These are phyloP conservation scores for Tiliacea aurago DNA, from an alignment of 2,888 invertebrate genomes.

Conservation along the genomic window DNA sequence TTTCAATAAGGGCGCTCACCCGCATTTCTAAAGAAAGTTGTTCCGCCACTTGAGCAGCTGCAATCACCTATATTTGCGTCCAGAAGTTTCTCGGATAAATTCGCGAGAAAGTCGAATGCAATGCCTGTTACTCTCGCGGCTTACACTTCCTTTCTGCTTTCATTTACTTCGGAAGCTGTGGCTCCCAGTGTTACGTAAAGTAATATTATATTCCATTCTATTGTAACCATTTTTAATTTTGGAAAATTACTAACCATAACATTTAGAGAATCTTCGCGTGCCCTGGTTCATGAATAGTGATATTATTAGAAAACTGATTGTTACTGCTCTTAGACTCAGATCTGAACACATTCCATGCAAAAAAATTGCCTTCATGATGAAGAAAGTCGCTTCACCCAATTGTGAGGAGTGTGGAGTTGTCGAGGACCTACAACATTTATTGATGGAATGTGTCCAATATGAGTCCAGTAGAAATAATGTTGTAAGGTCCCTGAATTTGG, in stretches of 20 bases:
- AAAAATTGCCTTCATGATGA: no score
- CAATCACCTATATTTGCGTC: constrained; percentile 70
- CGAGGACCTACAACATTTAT: no score
- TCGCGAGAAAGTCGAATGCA: constrained; percentile 63
- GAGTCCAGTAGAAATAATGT: no score
- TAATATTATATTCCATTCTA: not conserved
- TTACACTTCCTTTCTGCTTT: constrained; percentile 46
- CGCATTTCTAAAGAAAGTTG: constrained; percentile 77
- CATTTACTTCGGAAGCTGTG: constrained; percentile 23
- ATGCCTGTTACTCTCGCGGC: constrained; percentile 35
- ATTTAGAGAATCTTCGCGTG: no score
- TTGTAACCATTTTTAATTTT: not conserved
- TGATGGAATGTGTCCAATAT: no score
- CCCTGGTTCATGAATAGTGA: no score
- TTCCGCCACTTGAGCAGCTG: constrained; percentile 63
- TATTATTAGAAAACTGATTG: no score
- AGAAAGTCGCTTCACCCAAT: no score
- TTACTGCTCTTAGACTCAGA: no score
- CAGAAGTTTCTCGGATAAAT: constrained; percentile 64
- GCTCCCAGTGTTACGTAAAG: not conserved
- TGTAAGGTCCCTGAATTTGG: no score
- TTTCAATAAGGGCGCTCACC: constrained; percentile 69
- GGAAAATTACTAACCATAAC: not conserved
- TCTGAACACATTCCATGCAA: no score
- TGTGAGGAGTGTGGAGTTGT: no score